These are phyloP conservation scores for Martes martes DNA, from an alignment of 2,113 vertebrate species.

Conservation along the genomic window DNA sequence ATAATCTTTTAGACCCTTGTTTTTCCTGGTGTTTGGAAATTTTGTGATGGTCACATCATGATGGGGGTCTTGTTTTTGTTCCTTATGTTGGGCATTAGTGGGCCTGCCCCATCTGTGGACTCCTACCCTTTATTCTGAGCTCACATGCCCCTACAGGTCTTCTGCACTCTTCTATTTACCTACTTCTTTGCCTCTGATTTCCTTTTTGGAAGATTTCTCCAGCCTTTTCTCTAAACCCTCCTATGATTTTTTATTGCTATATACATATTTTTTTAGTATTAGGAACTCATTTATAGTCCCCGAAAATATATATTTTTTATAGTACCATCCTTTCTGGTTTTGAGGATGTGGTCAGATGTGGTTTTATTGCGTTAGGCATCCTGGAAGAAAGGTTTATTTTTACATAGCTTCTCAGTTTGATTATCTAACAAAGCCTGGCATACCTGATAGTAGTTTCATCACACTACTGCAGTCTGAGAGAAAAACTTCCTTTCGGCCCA, in stretches of 20 bases:
- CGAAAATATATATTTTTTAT: neutral
- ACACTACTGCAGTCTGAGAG: neutral
- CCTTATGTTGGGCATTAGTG: neutral
- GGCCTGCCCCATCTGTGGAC: neutral
- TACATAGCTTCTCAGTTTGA: neutral
- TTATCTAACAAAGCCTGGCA: neutral
- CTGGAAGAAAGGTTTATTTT: neutral
- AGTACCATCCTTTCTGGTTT: neutral
- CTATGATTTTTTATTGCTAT: neutral
- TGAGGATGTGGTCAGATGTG: neutral
- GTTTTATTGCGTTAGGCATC: neutral
- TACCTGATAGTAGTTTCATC: neutral
- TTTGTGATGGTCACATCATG: accelerated
- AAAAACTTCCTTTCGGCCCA: neutral
- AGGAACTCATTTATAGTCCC: neutral
- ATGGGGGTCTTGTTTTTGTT: neutral
- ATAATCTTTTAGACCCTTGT: neutral
- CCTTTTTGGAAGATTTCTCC: neutral
- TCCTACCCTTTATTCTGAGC: neutral
- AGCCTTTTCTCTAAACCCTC: neutral
- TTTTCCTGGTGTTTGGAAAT: neutral
- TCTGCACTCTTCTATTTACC: neutral
- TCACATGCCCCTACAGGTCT: too few relatives aligned
- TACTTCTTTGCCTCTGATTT: neutral
- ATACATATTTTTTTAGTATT: neutral